These are phyloP conservation scores for Polydrusus pterygomalis DNA, from an alignment of 2,888 invertebrate species.

Conservation along the genomic window DNA sequence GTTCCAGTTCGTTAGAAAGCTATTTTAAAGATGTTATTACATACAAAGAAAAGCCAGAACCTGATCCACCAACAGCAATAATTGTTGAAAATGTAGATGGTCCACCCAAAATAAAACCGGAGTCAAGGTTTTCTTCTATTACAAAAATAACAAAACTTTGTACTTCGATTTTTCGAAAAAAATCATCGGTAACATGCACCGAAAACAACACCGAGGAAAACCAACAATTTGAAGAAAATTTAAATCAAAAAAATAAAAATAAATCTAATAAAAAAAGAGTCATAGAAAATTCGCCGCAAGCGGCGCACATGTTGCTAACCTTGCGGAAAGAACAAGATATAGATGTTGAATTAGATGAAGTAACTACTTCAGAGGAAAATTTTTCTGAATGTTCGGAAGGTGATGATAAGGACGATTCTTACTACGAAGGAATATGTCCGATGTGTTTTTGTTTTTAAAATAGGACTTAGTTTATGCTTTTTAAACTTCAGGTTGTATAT, in stretches of 20 bases:
- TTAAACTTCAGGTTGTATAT: neutral
- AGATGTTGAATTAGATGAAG: neutral
- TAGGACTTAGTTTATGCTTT: neutral
- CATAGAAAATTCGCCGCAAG: slow-evolving; percentile 3
- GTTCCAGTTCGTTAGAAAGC: slow-evolving; percentile 42
- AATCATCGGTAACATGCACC: slow-evolving; percentile 17
- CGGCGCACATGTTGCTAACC: slow-evolving; percentile 14
- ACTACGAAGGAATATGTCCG: slow-evolving; percentile 19
- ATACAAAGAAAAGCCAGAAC: slow-evolving; percentile 3
- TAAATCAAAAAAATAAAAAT: neutral
- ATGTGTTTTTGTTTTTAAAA: slow-evolving; percentile 38
- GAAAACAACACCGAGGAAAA: slow-evolving; percentile 5
- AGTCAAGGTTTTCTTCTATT: slow-evolving; percentile 34
- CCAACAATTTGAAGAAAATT: neutral
- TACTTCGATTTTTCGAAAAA: slow-evolving; percentile 36
- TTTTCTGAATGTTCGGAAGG: slow-evolving; percentile 2
- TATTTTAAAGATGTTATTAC: slow-evolving; percentile 32
- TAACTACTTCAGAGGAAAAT: slow-evolving; percentile 9
- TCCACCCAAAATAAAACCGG: slow-evolving; percentile 14
- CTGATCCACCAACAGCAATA: neutral
- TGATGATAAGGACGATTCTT: slow-evolving; percentile 17
- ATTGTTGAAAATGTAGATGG: slow-evolving; percentile 29
- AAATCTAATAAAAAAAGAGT: slow-evolving; percentile 6
- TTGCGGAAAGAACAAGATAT: slow-evolving; percentile 33
- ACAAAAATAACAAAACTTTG: slow-evolving; percentile 46